Evolutionary conservation across 2,888 invertebrate genomes (phyloP).

Genomic region (Epinotia bilunana): DNA sequence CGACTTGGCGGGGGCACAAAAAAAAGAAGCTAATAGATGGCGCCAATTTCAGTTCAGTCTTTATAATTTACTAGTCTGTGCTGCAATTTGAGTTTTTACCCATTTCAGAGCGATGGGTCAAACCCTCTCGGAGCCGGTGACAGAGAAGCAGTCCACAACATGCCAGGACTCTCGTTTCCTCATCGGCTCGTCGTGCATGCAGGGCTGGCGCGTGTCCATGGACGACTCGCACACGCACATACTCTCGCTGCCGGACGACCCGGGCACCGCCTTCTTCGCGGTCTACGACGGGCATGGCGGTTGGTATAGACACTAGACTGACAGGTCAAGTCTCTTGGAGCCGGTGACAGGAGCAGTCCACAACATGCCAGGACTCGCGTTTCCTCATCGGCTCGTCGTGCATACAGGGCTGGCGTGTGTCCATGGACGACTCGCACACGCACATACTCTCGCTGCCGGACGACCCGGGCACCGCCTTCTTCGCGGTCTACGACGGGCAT

Average conservation of each 20-base stretch:
- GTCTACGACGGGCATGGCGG: slow-evolving; percentile 99
- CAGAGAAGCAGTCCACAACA: slow-evolving; percentile 90
- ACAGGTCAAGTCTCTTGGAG: too few relatives aligned
- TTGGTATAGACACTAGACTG: slow-evolving; percentile 56
- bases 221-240: slow-evolving; percentile 99
- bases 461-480: slow-evolving; percentile 96
- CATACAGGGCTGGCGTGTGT: slow-evolving; percentile 99
- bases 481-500: slow-evolving; percentile 98
- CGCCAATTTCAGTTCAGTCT: too few relatives aligned
- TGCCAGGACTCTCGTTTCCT: slow-evolving; percentile 88
- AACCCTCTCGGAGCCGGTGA: slow-evolving; percentile 91
- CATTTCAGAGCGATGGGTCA: slow-evolving; percentile 93
- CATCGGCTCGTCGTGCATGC: slow-evolving; percentile 99
- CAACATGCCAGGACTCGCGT: slow-evolving; percentile 89
- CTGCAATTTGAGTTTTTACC: neutral
- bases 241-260: slow-evolving; percentile 95
- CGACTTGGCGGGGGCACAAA: too few relatives aligned
- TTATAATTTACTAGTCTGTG: neutral
- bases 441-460: slow-evolving; percentile 96
- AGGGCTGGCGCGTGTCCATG: slow-evolving; percentile 99
- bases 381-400: slow-evolving; percentile 96
- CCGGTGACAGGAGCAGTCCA: slow-evolving; percentile 95
- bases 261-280: slow-evolving; percentile 96
- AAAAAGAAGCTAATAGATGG: too few relatives aligned
- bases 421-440: slow-evolving; percentile 99